A percentile compares a stretch with the other conserved stretches of the same genome.
phyloP scores from a whole-genome alignment of 2,113 vertebrate genomes.

The Xenopus borealis region DNA sequence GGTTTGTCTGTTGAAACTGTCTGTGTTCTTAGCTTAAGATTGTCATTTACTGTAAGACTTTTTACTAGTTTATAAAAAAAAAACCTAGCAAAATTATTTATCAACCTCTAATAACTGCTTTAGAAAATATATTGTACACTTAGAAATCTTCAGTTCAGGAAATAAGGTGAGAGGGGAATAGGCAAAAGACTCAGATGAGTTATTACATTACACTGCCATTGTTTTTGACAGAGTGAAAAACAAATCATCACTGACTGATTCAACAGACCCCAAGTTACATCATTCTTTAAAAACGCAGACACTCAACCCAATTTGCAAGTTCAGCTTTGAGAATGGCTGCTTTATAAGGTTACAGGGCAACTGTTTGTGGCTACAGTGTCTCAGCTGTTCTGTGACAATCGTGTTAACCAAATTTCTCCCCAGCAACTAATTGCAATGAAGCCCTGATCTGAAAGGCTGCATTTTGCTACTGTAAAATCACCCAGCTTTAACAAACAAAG shows the following conservation, averaged over 20 bases:
- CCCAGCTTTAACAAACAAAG: background rate
- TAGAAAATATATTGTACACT: no score
- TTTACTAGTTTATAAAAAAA: no score
- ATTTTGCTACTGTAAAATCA: slow-evolving; percentile 1
- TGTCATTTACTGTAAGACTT: no score
- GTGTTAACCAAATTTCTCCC: background rate
- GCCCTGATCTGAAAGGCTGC: background rate
- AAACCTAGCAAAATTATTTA: no score
- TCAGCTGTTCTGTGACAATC: slow-evolving; percentile 8
- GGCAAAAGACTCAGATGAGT: background rate
- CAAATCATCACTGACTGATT: background rate
- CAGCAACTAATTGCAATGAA: background rate
- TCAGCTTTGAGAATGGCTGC: background rate
- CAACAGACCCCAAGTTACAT: background rate
- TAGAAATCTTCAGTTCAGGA: no score
- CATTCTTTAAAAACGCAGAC: background rate
- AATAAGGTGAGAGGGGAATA: no score
- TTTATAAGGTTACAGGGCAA: background rate
- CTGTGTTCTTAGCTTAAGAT: no score
- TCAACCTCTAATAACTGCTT: no score
- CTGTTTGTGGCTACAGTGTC: background rate
- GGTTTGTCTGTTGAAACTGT: no score
- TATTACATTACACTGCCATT: background rate
- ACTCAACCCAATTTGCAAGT: background rate
- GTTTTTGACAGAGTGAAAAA: background rate